Percentiles rank a stretch among this genome's conserved stretches.
These are phyloP conservation scores for Nymphalis c-album DNA, from an alignment of 2,888 invertebrate genomes.

Conservation along the genomic window DNA sequence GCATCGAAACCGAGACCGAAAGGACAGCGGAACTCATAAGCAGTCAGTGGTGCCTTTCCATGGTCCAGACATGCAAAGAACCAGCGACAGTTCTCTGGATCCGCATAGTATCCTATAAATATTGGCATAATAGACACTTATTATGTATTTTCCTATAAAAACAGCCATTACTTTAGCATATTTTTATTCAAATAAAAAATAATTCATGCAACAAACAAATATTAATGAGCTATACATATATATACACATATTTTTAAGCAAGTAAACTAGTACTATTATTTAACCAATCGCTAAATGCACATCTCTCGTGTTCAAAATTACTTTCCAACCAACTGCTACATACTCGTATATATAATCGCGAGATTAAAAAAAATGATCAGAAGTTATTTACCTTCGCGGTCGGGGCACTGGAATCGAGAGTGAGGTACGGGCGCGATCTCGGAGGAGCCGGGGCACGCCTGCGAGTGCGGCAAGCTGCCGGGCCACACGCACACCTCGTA, in stretches of 20 bases:
- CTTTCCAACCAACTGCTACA: too few species aligned
- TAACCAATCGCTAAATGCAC: not conserved
- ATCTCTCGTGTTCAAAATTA: too few species aligned
- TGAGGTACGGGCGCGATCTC: conserved; percentile 89
- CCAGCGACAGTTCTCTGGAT: conserved; percentile 91
- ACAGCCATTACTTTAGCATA: too few species aligned
- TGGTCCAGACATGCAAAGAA: conserved; percentile 91
- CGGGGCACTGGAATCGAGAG: conserved; percentile 85
- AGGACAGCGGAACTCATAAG: conserved; percentile 91
- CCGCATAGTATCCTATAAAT: conserved; percentile 86
- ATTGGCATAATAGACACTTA: too few species aligned
- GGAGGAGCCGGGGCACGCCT: conserved; percentile 88
- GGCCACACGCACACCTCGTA: conserved; percentile 92
- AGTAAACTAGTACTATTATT: not conserved
- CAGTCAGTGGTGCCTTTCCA: conserved; percentile 82
- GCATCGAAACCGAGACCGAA: conserved; percentile 90
- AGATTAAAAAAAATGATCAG: not conserved
- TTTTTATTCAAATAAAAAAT: too few species aligned
- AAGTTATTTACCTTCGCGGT: conserved; percentile 30
- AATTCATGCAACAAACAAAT: too few species aligned
- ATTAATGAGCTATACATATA: too few species aligned
- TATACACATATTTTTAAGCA: too few species aligned
- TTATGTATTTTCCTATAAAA: too few species aligned
- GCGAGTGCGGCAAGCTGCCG: conserved; percentile 85
- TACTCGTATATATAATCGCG: too few species aligned